These are phyloP conservation scores for Dryoscopus gambensis DNA, from an alignment of 2,113 vertebrate species.

Conservation along the genomic window DNA sequence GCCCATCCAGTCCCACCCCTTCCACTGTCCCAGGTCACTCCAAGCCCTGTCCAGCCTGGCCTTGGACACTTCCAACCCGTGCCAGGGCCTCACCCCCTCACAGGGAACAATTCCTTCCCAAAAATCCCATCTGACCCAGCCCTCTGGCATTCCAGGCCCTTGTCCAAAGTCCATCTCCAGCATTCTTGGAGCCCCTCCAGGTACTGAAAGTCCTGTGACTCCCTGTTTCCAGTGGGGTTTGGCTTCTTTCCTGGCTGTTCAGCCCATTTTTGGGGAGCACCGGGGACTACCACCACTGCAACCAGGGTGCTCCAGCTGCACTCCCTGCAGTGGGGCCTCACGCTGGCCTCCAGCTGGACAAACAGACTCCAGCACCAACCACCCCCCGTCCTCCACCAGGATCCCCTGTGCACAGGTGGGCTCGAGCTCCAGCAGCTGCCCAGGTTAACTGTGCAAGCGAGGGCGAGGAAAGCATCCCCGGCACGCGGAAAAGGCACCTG, in stretches of 20 bases:
- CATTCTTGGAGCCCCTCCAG: not conserved
- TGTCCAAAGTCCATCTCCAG: not conserved
- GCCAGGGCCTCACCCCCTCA: not conserved
- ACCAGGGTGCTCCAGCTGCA: not conserved
- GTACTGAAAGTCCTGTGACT: not conserved
- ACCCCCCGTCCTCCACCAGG: not conserved
- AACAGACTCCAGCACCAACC: not conserved
- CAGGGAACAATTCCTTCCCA: not conserved
- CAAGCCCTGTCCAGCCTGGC: not conserved
- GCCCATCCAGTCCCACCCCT: no score
- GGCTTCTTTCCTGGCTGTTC: not conserved
- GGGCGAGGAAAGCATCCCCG: not conserved
- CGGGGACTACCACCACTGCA: not conserved
- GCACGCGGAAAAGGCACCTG: not conserved
- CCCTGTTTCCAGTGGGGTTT: accelerated
- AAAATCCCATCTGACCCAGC: not conserved
- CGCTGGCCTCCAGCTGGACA: not conserved
- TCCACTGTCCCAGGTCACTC: not conserved
- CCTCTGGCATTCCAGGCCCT: not conserved
- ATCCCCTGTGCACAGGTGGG: not conserved
- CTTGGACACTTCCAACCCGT: not conserved
- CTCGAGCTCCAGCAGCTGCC: not conserved
- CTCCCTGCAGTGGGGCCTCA: not conserved
- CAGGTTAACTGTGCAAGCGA: not conserved
- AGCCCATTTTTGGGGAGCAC: not conserved